Conservation (phyloP, 2,797 vertebrate species). For the Mastacembelus armatus region DNA sequence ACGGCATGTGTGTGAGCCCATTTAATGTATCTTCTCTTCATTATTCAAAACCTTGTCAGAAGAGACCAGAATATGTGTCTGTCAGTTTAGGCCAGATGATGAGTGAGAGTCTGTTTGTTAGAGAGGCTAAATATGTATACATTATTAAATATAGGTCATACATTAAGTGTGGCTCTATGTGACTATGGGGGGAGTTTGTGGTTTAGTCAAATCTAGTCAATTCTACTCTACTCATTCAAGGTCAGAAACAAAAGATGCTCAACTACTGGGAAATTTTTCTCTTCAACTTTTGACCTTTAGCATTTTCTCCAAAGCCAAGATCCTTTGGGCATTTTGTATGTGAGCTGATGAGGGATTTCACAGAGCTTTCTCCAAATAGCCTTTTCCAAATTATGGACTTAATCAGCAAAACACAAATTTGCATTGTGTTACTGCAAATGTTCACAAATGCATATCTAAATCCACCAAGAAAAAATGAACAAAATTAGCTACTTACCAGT, state of each 20-base stretch:
- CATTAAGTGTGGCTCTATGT: constrained; percentile 13
- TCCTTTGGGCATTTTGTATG: constrained; percentile 25
- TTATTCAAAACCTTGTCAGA: constrained; percentile 63
- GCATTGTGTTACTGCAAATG: background rate
- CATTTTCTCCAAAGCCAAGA: constrained; percentile 37
- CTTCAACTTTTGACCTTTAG: constrained; percentile 53
- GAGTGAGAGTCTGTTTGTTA: constrained; percentile 23
- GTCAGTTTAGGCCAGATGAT: constrained; percentile 63
- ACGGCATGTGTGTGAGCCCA: background rate
- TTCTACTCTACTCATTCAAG: no score
- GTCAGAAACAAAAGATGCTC: constrained; percentile 28
- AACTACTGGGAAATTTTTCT: constrained; percentile 24
- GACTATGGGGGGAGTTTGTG: constrained; percentile 18
- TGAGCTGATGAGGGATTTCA: constrained; percentile 25
- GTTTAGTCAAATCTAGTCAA: constrained; percentile 18
- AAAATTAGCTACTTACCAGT: constrained; percentile 81
- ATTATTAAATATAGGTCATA: constrained; percentile 3
- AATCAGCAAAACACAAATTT: background rate
- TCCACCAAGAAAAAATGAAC: background rate
- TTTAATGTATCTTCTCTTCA: constrained; percentile 53
- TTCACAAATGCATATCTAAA: background rate
- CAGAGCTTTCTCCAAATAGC: background rate
- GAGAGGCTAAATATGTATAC: constrained; percentile 14
- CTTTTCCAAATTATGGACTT: background rate
- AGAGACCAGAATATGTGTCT: constrained; percentile 19